Evolutionary conservation across 1,140 invertebrate genomes (phyloP).

Genomic region (Diprion similis): DNA sequence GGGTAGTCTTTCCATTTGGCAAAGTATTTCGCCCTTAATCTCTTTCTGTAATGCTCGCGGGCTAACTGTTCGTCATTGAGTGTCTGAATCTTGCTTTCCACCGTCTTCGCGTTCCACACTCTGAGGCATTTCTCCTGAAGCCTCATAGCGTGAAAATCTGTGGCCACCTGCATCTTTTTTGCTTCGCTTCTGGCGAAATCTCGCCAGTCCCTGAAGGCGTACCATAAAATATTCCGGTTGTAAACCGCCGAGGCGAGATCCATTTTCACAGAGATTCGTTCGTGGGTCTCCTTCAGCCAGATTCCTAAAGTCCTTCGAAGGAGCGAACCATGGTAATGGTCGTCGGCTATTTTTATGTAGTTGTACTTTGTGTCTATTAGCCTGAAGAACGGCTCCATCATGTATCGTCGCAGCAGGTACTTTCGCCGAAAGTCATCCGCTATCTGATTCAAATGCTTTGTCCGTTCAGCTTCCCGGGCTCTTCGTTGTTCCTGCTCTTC

Average conservation of each 20-base stretch:
- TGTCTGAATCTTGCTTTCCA: conserved; percentile 26
- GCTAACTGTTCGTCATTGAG: conserved; percentile 38
- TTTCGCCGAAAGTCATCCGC: conserved; percentile 45
- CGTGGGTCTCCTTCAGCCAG: conserved; percentile 37
- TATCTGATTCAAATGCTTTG: conserved; percentile 33
- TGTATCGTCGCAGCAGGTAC: conserved; percentile 45
- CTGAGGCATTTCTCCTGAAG: conserved; percentile 38
- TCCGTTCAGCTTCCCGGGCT: conserved; percentile 39
- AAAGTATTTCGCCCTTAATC: conserved; percentile 41
- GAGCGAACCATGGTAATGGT: conserved; percentile 36
- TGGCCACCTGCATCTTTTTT: conserved; percentile 47
- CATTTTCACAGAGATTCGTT: conserved; percentile 27
- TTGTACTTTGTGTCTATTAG: conserved; percentile 40
- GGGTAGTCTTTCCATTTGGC: conserved; percentile 46
- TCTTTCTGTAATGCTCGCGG: conserved; percentile 30
- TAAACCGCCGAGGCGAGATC: conserved; percentile 34
- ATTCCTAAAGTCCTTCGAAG: conserved; percentile 33
- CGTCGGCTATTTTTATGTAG: conserved; percentile 33
- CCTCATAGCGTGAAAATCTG: conserved; percentile 49
- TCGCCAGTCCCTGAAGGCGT: conserved; percentile 41
- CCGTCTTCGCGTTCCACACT: conserved; percentile 32
- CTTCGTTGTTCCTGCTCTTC: conserved; percentile 45
- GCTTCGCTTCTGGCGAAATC: conserved; percentile 26
- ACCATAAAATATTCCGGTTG: conserved; percentile 38
- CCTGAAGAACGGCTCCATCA: conserved; percentile 40